Base-by-base conservation (phyloP, 2,797 vertebrate species). In the Cyclopterus lumpus region DNA sequence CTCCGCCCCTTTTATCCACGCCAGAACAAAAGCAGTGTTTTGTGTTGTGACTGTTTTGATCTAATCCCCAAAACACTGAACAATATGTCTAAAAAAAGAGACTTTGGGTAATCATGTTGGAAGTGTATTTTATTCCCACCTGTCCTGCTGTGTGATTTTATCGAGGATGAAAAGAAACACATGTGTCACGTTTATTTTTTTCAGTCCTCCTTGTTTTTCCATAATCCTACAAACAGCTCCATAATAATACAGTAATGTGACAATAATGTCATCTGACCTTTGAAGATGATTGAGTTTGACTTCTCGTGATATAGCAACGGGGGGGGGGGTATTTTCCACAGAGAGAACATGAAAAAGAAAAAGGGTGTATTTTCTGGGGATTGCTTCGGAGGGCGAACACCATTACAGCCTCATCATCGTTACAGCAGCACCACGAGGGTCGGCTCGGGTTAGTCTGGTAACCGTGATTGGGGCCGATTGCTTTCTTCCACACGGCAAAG, bases 401-500 rank as follows among this genome's bases (percentile, higher is more conserved):
- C 3, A 71, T 85, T 84, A 81, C 74, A 54, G 61, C 79, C 14
- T 73, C 81, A 73, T 86, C 63, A 59, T 80, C 75, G 75, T 87
- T 84, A 86, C 82, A 82, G 63, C 68, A 72, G 73, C 69, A 65
- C 48, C 57, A 87, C 83, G 82, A 40, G 72, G 75, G 58, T 38
- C 48, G 79, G 67, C 72, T 59, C 36, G 70, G 75, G 60, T 72
- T 80, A 79, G 75, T 77, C 81, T 65, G 81, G 87, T 91, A 82
- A 42, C 59, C 38, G 26, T 80, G 87, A 91, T 89, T 85, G 85
- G 28, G 62, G 26, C 54, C 77, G 86, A 91, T 90, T 90, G 85
- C 84, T 82, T 92, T 77, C 57, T 69, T 49, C 55, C 20, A 30
- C 30, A n/a, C n/a, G n/a, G n/a, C n/a, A n/a, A n/a, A n/a, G n/a